Percentiles rank a stretch among this genome's conserved stretches.
Evolutionary conservation across 2,797 vertebrate species (phyloP).

Genomic region (Silurus aristotelis): DNA sequence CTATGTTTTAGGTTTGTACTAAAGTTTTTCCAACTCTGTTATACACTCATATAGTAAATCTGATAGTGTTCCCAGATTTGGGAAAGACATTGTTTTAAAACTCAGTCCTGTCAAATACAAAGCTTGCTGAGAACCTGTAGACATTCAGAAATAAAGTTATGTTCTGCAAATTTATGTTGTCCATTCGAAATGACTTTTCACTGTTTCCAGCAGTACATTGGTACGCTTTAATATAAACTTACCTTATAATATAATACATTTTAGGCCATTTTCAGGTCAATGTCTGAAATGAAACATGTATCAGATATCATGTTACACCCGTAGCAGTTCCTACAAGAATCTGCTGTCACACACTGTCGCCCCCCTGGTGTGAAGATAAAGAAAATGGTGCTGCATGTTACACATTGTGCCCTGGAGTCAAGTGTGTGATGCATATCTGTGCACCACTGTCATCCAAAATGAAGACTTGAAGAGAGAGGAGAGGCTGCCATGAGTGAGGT

Average conservation of each 20-base stretch:
- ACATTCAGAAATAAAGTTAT: background rate
- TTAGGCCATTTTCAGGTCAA: background rate
- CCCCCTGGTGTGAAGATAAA: conserved; percentile 42
- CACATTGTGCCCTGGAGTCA: conserved; percentile 4
- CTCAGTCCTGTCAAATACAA: background rate
- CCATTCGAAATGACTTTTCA: background rate
- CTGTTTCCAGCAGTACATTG: background rate
- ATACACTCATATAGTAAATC: background rate
- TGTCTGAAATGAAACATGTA: background rate
- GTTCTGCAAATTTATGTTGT: background rate
- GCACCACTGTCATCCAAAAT: conserved; percentile 31
- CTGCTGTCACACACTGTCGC: background rate
- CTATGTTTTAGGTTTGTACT: background rate
- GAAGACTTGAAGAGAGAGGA: conserved; percentile 12
- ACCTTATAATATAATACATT: background rate
- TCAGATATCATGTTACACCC: background rate
- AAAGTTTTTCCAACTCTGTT: background rate
- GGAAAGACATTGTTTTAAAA: background rate
- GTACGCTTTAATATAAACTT: background rate
- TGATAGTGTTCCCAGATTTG: background rate
- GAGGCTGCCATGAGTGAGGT: conserved; percentile 22
- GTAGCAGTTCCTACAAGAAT: background rate
- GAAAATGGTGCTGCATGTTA: conserved; percentile 30
- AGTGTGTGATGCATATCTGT: conserved; percentile 54
- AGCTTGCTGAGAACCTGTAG: background rate